Percentiles rank a stretch among this genome's conserved stretches.
phyloP scores from a whole-genome alignment of 2,113 vertebrate species.

The Cynopterus brachyotis region DNA sequence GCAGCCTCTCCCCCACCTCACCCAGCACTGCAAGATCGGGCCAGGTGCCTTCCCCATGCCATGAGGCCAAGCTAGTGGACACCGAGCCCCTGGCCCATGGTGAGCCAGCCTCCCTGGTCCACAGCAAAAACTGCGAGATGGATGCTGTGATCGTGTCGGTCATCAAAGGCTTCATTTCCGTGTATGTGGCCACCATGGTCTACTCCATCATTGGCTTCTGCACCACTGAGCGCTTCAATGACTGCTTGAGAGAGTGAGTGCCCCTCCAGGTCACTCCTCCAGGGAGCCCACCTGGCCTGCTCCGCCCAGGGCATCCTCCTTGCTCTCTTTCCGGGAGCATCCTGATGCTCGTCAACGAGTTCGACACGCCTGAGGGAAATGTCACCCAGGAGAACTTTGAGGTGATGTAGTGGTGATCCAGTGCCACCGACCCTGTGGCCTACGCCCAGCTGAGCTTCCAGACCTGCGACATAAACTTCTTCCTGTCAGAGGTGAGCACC shows the following conservation, averaged over 20 bases:
- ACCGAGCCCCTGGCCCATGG: fast-evolving
- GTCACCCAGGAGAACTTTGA: slow-evolving; percentile 85
- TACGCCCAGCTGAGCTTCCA: slow-evolving; percentile 80
- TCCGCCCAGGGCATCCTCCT: fast-evolving
- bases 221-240: slow-evolving; percentile 91
- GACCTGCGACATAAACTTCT: slow-evolving; percentile 80
- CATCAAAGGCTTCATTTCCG: slow-evolving; percentile 95
- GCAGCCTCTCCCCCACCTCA: fast-evolving
- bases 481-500: slow-evolving; percentile 84
- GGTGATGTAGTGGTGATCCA: slow-evolving; percentile 72
- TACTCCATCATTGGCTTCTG: slow-evolving; percentile 98
- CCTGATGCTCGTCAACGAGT: slow-evolving; percentile 85
- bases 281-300: not conserved
- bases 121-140: slow-evolving; percentile 96
- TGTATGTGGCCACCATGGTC: slow-evolving; percentile 94
- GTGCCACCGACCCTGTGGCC: not conserved
- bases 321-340: slow-evolving; percentile 83
- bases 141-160: slow-evolving; percentile 93
- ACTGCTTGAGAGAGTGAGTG: slow-evolving; percentile 87
- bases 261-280: too few species aligned
- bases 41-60: not conserved
- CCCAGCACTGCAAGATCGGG: not conserved
- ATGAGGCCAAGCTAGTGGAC: fast-evolving
- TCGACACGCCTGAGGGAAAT: slow-evolving; percentile 84
- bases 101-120: fast-evolving